phyloP scores from a whole-genome alignment of 2,888 invertebrate genomes.

The Phlogophora meticulosa region DNA sequence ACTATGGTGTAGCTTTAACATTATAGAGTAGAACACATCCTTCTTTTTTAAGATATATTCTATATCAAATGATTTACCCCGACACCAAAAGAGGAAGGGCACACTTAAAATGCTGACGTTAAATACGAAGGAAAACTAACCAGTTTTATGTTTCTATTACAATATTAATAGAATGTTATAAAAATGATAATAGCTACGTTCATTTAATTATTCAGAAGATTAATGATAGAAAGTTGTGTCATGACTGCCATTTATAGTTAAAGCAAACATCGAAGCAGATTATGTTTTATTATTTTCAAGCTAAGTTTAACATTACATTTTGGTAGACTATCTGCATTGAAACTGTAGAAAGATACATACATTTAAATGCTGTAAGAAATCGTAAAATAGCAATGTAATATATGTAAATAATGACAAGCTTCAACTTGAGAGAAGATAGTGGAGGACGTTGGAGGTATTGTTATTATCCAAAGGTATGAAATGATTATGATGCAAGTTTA shows the following conservation, averaged over 20 bases:
- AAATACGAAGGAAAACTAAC: constrained; percentile 9
- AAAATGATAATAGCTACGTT: constrained; percentile 35
- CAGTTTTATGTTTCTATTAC: neutral
- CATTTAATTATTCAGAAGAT: constrained; percentile 14
- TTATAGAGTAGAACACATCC: no score
- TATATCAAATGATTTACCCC: no score
- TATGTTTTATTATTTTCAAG: no score
- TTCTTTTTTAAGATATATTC: no score
- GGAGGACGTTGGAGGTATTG: constrained; percentile 14
- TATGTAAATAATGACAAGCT: constrained; percentile 1
- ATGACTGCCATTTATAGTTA: constrained; percentile 17
- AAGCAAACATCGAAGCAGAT: constrained; percentile 12
- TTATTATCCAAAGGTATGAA: constrained; percentile 1
- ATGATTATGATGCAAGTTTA: neutral
- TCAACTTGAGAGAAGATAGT: neutral
- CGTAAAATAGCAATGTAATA: constrained; percentile 9
- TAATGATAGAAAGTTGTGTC: constrained; percentile 52
- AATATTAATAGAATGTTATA: constrained; percentile 12
- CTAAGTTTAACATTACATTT: constrained; percentile 29
- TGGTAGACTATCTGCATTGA: constrained; percentile 12
- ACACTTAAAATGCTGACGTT: neutral
- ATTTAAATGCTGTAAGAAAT: constrained; percentile 18
- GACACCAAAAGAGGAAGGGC: neutral
- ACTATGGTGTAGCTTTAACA: no score
- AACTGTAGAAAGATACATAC: constrained; percentile 43